Evolutionary conservation across 2,888 invertebrate genomes (phyloP), one percentile per base, ranked within the genome.

Genomic region (Amiota communis): DNA sequence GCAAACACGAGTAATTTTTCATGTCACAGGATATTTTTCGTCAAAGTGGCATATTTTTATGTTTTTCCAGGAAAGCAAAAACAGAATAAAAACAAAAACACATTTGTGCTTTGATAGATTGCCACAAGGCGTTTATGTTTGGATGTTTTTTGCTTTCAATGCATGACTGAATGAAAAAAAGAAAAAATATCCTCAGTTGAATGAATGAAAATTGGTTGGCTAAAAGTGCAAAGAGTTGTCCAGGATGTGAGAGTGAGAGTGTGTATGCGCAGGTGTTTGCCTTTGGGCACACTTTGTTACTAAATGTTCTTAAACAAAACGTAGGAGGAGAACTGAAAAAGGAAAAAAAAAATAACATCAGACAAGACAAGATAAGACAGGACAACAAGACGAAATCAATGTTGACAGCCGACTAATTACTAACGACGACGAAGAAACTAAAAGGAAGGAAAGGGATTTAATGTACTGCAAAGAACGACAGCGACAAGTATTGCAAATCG

Each of bases 351-450:
- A n/a, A 53, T 20, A 59, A 20, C 11, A 59, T 15, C 1, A 17
- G 10, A 20, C 4, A 15, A 59, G 20, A 11, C 4, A 15, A 53
- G 67, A 20, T 4, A 15, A 20, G 20, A 11, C 11, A 15, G 17
- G 67, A 53, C 53, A 65, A n/a, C 1, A 49, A 6, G 4, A 49
- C 63, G 6, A 36, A 46, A 36, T 63, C 63, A 73, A 78, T 74
- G 84, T 76, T 83, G 83, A 83, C 83, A 84, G 84, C 77, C 80
- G 81, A 83, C 83, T 83, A 83, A 83, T 83, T 83, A 82, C 80
- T 77, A 76, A 81, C 72, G 74, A 77, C 10, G 4, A 9, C 6
- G 68, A 68, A 80, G 77, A 77, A 75, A 78, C 76, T 77, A 78
- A 78, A 78, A 72, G 80, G 83, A 82, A 70, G 46, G 49, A 68